Evolutionary conservation across 2,797 vertebrate species (phyloP).

Genomic region (Borostomias antarcticus): DNA sequence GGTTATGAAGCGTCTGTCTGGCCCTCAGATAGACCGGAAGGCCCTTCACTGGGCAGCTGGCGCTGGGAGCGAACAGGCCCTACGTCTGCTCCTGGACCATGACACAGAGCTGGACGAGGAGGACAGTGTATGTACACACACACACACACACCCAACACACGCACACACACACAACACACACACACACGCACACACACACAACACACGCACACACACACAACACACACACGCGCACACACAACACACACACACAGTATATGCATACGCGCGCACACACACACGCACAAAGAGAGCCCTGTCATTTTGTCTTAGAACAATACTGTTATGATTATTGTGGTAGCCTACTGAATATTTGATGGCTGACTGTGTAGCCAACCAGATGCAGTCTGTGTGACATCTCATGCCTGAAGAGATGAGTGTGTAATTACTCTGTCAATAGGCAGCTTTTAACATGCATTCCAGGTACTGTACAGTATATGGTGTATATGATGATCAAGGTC

Average conservation of each 20-base stretch:
- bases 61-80: slow-evolving; percentile 80
- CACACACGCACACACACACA: neutral
- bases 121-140: slow-evolving; percentile 76
- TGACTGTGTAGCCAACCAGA: neutral
- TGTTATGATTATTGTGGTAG: neutral
- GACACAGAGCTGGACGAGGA: slow-evolving; percentile 77
- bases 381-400: neutral
- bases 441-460: neutral
- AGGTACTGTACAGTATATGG: too few species aligned
- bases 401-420: neutral
- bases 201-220: neutral
- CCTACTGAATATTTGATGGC: slow-evolving; percentile 35
- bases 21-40: slow-evolving; percentile 81
- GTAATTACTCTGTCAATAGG: neutral
- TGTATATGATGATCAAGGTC: slow-evolving; percentile 10
- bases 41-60: slow-evolving; percentile 90
- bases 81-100: slow-evolving; percentile 84
- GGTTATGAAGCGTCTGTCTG: too few species aligned
- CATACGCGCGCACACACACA: neutral
- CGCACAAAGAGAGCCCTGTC: neutral
- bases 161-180: neutral
- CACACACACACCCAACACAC: slow-evolving; percentile 28
- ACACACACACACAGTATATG: neutral
- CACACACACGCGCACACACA: slow-evolving; percentile 11
- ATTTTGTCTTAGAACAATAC: slow-evolving; percentile 1